A percentile compares a stretch with the other conserved stretches of the same genome.
Conservation (phyloP, 2,113 vertebrate species). For the Seriola quinqueradiata region DNA sequence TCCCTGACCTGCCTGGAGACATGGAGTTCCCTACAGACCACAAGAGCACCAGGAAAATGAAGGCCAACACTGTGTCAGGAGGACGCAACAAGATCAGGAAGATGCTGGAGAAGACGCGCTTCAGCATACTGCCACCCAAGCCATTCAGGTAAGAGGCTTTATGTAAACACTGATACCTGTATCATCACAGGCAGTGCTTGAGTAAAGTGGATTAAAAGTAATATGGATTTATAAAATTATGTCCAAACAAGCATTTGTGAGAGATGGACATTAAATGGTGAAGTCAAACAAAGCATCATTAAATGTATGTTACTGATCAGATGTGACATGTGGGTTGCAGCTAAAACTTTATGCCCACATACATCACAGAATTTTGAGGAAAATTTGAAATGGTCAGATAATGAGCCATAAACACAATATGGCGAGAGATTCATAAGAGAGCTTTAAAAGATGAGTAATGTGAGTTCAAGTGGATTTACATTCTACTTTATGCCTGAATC, state of each 20-base stretch:
- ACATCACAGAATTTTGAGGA: background rate
- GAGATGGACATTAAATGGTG: background rate
- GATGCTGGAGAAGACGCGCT: slow-evolving; percentile 96
- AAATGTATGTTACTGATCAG: background rate
- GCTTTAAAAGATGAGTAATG: background rate
- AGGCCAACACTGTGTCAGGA: slow-evolving; percentile 96
- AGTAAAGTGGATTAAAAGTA: background rate
- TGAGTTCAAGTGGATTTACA: slow-evolving; percentile 4
- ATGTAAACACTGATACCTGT: background rate
- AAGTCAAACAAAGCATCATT: background rate
- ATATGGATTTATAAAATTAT: background rate
- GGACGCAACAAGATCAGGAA: slow-evolving; percentile 96
- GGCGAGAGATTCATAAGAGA: background rate
- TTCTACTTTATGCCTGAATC: background rate
- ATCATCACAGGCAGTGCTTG: background rate
- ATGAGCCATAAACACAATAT: background rate
- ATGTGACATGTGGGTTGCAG: background rate
- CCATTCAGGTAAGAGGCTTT: slow-evolving; percentile 90
- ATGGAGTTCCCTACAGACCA: slow-evolving; percentile 92
- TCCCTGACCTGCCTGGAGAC: slow-evolving; percentile 94
- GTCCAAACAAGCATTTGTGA: no score
- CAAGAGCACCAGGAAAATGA: slow-evolving; percentile 93
- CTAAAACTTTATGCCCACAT: background rate
- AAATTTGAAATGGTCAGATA: background rate
- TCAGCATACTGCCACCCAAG: slow-evolving; percentile 97